Evolutionary conservation across 2,797 vertebrate genomes (phyloP), one percentile per base, ranked within the genome.

Genomic region (Cyprinodon diabolis): DNA sequence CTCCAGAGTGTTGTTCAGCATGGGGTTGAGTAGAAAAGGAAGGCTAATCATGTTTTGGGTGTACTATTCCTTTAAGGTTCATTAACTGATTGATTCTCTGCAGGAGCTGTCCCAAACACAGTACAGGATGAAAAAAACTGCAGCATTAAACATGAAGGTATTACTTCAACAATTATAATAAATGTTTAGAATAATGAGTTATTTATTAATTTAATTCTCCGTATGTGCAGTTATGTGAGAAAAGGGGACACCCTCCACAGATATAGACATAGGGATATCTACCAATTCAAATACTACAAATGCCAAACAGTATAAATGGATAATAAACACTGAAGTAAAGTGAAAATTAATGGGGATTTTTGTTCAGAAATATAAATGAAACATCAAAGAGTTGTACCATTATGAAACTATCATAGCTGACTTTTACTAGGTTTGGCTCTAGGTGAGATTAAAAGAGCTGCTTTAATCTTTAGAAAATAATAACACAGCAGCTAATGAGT

Each of bases 51-150:
- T n/a, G n/a, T n/a, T n/a, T n/a, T n/a, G n/a, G n/a, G n/a, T n/a
- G n/a, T n/a, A n/a, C n/a, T n/a, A n/a, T n/a, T n/a, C n/a, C n/a
- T n/a, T n/a, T n/a, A 15, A 60, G 6, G 30, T 35, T 19, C 30
- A 19, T 68, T 19, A 15, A 12, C 11, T 35, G 17, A 1, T 21
- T 69, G 55, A 2, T 49, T 76, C 35, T 66, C 6, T 56, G 10
- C 79, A 91, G 88, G 87, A 92, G 48, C 75, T 86, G 4, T 77
- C 37, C 72, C 74, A 75, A 0, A 91, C 85, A 8, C 84, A 84
- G 1, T 76, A 79, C 60, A 6, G 80, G 14, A 17, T 66, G 47
- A 88, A 78, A 71, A 58, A 14, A 72, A 3, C 71, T 9, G 71
- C 69, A 73, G 17, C 66, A 2, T 45, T 43, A 68, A 58, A 60